Percentiles rank a stretch among this genome's conserved stretches.
These are phyloP conservation scores for Harpalus rubripes DNA, from an alignment of 2,888 invertebrate species.

Conservation along the genomic window DNA sequence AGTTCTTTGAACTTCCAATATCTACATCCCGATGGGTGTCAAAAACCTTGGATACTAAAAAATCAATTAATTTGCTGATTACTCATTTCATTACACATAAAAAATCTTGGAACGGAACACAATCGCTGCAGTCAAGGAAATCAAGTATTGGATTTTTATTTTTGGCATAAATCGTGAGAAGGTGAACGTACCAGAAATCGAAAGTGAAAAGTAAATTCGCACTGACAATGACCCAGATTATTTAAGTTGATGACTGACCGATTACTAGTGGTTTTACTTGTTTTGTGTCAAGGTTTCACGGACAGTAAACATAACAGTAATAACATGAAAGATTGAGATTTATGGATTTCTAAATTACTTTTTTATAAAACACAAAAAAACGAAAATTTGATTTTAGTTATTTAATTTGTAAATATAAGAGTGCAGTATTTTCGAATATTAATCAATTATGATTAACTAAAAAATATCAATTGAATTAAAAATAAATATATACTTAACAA, in stretches of 20 bases:
- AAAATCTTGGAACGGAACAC: background rate
- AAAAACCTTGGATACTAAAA: background rate
- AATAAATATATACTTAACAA: too few relatives aligned
- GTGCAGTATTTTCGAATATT: too few relatives aligned
- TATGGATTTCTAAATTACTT: too few relatives aligned
- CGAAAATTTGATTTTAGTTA: too few relatives aligned
- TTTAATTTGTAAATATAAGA: too few relatives aligned
- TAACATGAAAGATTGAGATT: too few relatives aligned
- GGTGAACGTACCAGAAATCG: slow-evolving; percentile 40
- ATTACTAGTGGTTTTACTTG: slow-evolving; percentile 24
- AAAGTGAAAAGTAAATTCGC: slow-evolving; percentile 39
- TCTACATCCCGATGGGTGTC: background rate
- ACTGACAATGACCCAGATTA: slow-evolving; percentile 55
- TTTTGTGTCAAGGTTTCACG: background rate
- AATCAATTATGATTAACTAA: too few relatives aligned
- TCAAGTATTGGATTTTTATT: slow-evolving; percentile 7
- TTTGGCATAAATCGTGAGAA: slow-evolving; percentile 37
- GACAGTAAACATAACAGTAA: background rate
- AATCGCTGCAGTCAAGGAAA: background rate
- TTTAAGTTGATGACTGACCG: slow-evolving; percentile 30
- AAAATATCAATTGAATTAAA: too few relatives aligned
- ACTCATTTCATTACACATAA: background rate
- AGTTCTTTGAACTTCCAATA: slow-evolving; percentile 4
- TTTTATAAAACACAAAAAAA: too few relatives aligned
- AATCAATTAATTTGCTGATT: background rate